Conservation (phyloP, 2,797 vertebrate genomes). For the Sebastes kiyomatsui region DNA sequence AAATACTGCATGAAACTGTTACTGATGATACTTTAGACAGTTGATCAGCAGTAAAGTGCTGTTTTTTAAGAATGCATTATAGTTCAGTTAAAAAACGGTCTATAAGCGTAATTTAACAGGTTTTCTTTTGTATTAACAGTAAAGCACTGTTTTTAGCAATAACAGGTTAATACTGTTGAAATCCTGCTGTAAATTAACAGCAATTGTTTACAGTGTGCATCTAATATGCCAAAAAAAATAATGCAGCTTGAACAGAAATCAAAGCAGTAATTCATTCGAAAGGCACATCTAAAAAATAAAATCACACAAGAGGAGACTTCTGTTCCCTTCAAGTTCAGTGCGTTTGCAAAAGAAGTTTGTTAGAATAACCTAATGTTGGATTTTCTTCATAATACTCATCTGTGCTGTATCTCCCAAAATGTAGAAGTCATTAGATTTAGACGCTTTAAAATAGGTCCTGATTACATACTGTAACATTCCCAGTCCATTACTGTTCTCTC, state of each 20-base stretch:
- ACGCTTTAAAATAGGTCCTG: neutral
- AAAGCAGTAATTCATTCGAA: neutral
- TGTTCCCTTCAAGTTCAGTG: neutral
- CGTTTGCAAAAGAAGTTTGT: neutral
- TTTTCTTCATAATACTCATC: neutral
- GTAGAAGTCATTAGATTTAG: neutral
- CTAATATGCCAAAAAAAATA: neutral
- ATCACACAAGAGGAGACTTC: neutral
- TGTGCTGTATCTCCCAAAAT: neutral
- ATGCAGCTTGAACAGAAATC: constrained; percentile 7
- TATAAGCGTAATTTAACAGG: no score
- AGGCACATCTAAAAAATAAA: constrained; percentile 7
- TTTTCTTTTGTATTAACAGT: no score
- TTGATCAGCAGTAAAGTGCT: no score
- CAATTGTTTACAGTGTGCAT: neutral
- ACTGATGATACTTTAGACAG: no score
- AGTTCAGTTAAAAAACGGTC: no score
- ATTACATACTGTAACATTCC: neutral
- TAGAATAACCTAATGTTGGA: neutral
- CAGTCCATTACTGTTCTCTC: neutral
- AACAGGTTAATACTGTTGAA: no score
- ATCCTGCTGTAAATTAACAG: no score
- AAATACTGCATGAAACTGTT: no score
- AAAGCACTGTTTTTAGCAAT: no score
- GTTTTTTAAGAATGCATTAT: no score